Evolutionary conservation across 2,888 invertebrate genomes (phyloP).

Genomic region (Cataglyphis cursor): DNA sequence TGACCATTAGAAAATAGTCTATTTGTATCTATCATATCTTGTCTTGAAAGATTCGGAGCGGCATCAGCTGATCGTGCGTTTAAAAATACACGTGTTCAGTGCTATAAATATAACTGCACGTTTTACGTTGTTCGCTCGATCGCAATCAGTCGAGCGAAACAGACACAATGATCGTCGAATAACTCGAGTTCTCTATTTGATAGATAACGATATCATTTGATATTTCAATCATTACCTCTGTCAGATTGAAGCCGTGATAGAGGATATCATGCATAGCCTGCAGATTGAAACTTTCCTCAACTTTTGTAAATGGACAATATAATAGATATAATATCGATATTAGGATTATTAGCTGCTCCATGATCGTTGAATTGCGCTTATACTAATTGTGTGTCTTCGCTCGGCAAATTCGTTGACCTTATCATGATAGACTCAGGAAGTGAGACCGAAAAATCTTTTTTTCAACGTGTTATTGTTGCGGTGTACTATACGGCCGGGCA

Average conservation of each 20-base stretch:
- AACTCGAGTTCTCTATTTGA: background rate
- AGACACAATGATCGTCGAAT: conserved; percentile 16
- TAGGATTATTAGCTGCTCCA: conserved; percentile 92
- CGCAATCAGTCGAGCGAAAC: conserved; percentile 65
- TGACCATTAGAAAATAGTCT: background rate
- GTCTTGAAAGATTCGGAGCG: conserved; percentile 15
- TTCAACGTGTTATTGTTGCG: background rate
- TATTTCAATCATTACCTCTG: conserved; percentile 90
- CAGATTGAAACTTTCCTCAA: conserved; percentile 99
- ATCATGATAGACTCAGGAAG: conserved; percentile 34
- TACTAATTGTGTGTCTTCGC: conserved; percentile 30
- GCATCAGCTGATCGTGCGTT: conserved; percentile 79
- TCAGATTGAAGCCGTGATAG: conserved; percentile 94
- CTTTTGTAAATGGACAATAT: conserved; percentile 98
- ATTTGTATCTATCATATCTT: background rate
- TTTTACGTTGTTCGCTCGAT: conserved; percentile 76
- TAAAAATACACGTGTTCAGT: conserved; percentile 79
- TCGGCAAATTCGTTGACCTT: background rate
- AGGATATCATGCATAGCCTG: conserved; percentile 99
- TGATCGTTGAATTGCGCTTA: conserved; percentile 80
- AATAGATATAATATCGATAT: conserved; percentile 93
- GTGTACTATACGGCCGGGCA: background rate
- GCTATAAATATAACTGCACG: conserved; percentile 79
- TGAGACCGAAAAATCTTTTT: background rate
- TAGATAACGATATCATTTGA: background rate